phyloP scores from a whole-genome alignment of 2,797 vertebrate species.

The Galagoides demidoff region DNA sequence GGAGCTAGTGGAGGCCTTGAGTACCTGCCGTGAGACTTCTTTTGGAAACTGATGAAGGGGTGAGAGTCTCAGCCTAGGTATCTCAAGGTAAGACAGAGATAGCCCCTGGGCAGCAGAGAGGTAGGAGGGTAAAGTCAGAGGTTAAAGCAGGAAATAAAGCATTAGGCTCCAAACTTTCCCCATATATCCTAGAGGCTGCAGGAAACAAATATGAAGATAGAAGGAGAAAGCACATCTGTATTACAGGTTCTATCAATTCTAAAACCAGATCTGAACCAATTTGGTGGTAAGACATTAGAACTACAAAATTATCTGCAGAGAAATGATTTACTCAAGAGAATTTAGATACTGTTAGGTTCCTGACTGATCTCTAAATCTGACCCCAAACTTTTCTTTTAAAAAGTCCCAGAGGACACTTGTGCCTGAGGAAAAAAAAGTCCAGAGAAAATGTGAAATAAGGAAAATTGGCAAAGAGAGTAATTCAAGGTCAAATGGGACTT shows the following conservation, averaged over 20 bases:
- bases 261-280: not conserved
- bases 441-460: not conserved
- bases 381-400: not conserved
- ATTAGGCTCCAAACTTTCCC: accelerated
- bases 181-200: not conserved
- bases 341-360: not conserved
- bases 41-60: not conserved
- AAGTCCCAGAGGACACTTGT: not conserved
- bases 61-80: not conserved
- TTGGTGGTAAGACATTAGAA: not conserved
- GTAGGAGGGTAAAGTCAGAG: not conserved
- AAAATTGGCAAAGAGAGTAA: not conserved
- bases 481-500: not conserved
- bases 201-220: not conserved
- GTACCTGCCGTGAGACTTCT: not conserved
- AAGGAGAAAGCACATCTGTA: not conserved
- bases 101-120: too few species aligned
- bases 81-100: accelerated
- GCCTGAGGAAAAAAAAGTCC: not conserved
- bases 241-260: not conserved
- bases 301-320: not conserved
- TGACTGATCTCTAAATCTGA: not conserved
- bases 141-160: not conserved
- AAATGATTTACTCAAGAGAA: not conserved
- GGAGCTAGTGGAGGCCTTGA: not conserved